Percentiles rank a stretch among this genome's conserved stretches.
These are phyloP conservation scores for Pseudocheirus occidentalis DNA, from an alignment of 2,797 vertebrate species.

Conservation along the genomic window DNA sequence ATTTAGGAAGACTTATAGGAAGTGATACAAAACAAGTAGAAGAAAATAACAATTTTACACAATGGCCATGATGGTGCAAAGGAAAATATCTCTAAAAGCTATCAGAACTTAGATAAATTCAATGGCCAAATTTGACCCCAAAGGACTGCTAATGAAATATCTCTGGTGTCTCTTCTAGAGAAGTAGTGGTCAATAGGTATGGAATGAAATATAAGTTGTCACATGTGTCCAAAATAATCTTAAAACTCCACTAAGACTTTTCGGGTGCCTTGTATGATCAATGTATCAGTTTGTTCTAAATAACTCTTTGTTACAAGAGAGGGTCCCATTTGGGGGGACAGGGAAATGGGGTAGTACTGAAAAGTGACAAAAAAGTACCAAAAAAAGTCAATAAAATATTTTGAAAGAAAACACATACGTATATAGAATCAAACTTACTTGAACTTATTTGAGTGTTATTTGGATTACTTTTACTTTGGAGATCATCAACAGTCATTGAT, in stretches of 20 bases:
- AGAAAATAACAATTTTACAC: not conserved
- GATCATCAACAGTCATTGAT: constrained; percentile 59
- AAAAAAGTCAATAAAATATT: not conserved
- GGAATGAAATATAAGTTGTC: not conserved
- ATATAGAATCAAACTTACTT: constrained; percentile 77
- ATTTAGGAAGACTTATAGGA: not conserved
- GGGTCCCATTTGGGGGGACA: not conserved
- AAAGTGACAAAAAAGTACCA: not conserved
- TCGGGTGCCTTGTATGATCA: not conserved
- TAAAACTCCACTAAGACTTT: not conserved
- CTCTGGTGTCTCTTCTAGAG: not conserved
- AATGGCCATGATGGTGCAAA: not conserved
- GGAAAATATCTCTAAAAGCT: not conserved
- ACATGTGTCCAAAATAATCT: not conserved
- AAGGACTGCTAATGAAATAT: not conserved
- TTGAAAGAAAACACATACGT: constrained; percentile 29
- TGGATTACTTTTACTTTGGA: constrained; percentile 69
- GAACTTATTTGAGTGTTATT: constrained; percentile 79
- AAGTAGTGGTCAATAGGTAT: not conserved
- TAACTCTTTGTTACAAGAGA: not conserved
- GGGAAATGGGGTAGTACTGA: not conserved
- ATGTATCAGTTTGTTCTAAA: not conserved
- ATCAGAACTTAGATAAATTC: not conserved
- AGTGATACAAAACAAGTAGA: not conserved
- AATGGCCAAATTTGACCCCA: not conserved